Conservation (phyloP, 1,140 invertebrate genomes). For the Drosophila truncata region DNA sequence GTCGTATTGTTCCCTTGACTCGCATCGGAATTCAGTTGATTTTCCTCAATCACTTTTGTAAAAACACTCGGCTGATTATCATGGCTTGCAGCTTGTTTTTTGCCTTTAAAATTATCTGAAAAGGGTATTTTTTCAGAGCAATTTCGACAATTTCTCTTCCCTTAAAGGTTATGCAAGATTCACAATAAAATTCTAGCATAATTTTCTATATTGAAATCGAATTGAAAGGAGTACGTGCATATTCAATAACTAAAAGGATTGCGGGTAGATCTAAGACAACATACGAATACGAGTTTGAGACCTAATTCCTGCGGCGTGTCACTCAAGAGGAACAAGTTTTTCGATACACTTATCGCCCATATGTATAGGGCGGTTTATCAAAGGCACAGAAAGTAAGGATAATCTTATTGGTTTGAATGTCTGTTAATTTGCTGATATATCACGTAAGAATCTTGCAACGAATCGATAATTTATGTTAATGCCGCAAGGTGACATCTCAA, state of each 20-base stretch:
- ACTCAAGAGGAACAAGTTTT: conserved; percentile 36
- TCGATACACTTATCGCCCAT: conserved; percentile 24
- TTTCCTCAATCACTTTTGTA: conserved; percentile 6
- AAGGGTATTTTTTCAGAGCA: neutral
- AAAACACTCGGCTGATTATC: conserved; percentile 22
- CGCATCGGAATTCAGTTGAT: neutral
- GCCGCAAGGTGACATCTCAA: conserved; percentile 76
- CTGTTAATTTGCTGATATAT: conserved; percentile 76
- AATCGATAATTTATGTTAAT: conserved; percentile 73
- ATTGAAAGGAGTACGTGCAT: conserved; percentile 34
- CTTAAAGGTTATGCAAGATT: too few relatives aligned
- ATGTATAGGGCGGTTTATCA: conserved; percentile 43
- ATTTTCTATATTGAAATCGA: neutral
- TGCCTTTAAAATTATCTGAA: neutral
- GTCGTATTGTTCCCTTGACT: conserved; percentile 30
- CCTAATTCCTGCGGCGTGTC: conserved; percentile 53
- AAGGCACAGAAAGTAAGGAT: conserved; percentile 46
- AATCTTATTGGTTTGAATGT: conserved; percentile 57
- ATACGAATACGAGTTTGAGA: conserved; percentile 17
- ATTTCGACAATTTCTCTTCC: neutral
- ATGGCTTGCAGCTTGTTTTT: neutral
- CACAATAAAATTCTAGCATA: neutral
- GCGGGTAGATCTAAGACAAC: conserved; percentile 57
- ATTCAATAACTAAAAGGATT: conserved; percentile 40
- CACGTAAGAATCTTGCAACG: conserved; percentile 65